These are phyloP conservation scores for Micrasema longulum DNA, from an alignment of 1,140 invertebrate genomes.

Conservation along the genomic window DNA sequence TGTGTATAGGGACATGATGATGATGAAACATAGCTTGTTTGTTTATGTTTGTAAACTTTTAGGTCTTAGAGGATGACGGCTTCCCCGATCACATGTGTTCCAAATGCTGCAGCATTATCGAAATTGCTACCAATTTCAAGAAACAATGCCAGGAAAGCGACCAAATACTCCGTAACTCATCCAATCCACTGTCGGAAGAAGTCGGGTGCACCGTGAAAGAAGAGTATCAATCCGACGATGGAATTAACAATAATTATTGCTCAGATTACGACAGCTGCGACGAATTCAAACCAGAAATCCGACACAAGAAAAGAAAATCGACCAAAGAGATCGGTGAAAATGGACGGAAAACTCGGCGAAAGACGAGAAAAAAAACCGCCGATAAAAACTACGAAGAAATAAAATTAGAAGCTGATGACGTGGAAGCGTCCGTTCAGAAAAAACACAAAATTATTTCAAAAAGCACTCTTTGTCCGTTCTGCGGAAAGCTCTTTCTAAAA, in stretches of 20 bases:
- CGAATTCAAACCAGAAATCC: conserved; percentile 21
- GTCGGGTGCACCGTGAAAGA: conserved; percentile 26
- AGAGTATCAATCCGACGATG: conserved; percentile 32
- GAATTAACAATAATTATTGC: conserved; percentile 21
- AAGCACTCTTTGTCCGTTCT: conserved; percentile 32
- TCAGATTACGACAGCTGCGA: conserved; percentile 27
- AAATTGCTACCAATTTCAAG: conserved; percentile 33
- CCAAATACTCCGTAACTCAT: conserved; percentile 28
- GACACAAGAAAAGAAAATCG: conserved; percentile 23
- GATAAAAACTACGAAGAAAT: conserved; percentile 3
- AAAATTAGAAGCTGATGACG: conserved; percentile 14
- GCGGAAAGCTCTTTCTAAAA: conserved; percentile 31
- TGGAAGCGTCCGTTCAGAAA: not conserved
- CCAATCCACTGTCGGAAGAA: not conserved
- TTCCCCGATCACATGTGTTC: conserved; percentile 40
- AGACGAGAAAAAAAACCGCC: conserved; percentile 14
- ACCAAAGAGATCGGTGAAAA: conserved; percentile 21
- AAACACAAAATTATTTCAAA: conserved; percentile 13
- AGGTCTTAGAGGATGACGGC: conserved; percentile 41
- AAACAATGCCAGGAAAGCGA: conserved; percentile 30
- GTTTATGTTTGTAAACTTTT: not conserved
- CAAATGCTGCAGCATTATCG: conserved; percentile 26
- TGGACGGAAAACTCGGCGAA: conserved; percentile 9
- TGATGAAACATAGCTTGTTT: not conserved
- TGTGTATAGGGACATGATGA: too few species aligned